Evolutionary conservation across 2,113 vertebrate species (phyloP), one percentile per base, ranked within the genome.

Genomic region (Artemisiospiza belli): DNA sequence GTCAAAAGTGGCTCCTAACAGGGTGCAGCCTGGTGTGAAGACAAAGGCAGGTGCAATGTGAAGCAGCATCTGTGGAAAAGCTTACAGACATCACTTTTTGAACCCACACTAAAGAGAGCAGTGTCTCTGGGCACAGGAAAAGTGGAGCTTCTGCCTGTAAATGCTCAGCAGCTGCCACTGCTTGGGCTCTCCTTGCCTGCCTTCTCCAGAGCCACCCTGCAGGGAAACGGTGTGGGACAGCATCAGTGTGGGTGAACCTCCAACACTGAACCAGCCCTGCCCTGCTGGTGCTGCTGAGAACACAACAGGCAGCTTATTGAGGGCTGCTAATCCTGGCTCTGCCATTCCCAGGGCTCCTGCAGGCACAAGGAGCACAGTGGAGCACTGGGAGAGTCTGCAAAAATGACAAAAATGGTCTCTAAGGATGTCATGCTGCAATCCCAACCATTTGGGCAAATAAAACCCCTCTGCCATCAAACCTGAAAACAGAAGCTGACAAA

Each of bases 1-100:
- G 83, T 92, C 70, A 82, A 82, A 89, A 84, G 96, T 57, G 87
- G 82, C 63, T 76, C 77, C 74, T 63, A 57, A 46, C 57, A 70
- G 85, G 69, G 59, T 93, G 86, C 39, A 23, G 72, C 67, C 57
- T 57, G 66, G 24, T 78, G 25, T 57, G 55, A 90, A 70, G 74
- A 79, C n/a, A 95, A 83, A 89, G 54, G 20, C 64, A 92, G 80
- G 73, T 67, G 83, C 47, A 52, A 83, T 10, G 11, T 7, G 28
- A 87, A 81, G 37, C 37, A 69, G 49, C 6, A 22, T 16, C 20
- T 33, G 9, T 10, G 25, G 19, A 59, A 23, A 46, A 23, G 35
- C 35, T 70, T 61, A 35, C 7, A 51, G 39, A 66, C 4, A 47
- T 3, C 16, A 22, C 3, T 24, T 75, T 80, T 30, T 31, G 41